Base-by-base conservation (phyloP, 1,140 invertebrate species). In the Brachionus sp. region DNA sequence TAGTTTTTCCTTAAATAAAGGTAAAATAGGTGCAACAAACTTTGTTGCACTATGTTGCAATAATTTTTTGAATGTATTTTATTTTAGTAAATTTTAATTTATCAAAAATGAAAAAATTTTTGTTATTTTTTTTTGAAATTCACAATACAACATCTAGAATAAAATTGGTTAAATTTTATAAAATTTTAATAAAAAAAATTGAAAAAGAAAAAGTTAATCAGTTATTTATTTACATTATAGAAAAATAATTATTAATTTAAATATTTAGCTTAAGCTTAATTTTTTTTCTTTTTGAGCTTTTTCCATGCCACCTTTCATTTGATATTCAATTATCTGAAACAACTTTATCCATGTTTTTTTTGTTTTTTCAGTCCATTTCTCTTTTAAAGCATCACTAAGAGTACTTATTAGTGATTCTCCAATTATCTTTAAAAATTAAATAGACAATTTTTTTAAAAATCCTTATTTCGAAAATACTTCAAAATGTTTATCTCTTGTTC, bases 251-350 rank as follows among this genome's bases (percentile, higher is more conserved):
- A 29, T 12, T 29, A 66, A 29, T 29, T 6, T 2, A 16, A 66
- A 66, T 13, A 66, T 66, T 73, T 42, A 73, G n/a, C 4, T 50
- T 16, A 50, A 13, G 13, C 44, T 50, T 16, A 57, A 1, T 57
- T 57, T 57, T 57, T 57, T 3, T 19, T 75, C 70, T 29, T 25
- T 25, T 46, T 75, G 5, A 13, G 70, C 70, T n/a, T 46, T 33
- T 44, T 75, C 42, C 16, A 46, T 25, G 9, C 70, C 70, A 75
- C 19, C 13, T n/a, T 75, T 75, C 70, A 75, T 75, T 46, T 75
- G 70, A 75, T 46, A 75, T 29, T 75, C 70, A 29, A 75, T 75
- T 46, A 75, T 75, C 29, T 29, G 37, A 75, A 75, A 75, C n/a
- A 75, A 46, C 25, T 75, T 75, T 25, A 75, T 46, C 70, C 70